Evolutionary conservation across 2,113 vertebrate genomes (phyloP).

Genomic region (Tapirus terrestris): DNA sequence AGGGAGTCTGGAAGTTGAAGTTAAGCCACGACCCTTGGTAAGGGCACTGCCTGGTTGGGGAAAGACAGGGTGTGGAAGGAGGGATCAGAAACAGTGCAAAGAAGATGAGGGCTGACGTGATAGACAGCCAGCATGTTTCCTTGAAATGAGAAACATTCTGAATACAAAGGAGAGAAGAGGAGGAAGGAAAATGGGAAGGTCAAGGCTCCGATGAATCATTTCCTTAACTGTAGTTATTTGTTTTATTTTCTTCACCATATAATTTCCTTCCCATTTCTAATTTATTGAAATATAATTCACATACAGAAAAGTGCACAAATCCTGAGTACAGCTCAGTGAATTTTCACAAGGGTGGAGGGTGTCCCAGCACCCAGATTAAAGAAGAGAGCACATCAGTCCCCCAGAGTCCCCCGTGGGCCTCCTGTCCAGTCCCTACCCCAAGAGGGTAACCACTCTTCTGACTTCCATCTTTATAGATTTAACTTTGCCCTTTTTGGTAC

Average conservation of each 20-base stretch:
- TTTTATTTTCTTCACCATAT: not conserved
- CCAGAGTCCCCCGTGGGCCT: too few relatives aligned
- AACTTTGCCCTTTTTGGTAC: not conserved
- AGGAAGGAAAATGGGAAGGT: not conserved
- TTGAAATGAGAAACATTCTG: not conserved
- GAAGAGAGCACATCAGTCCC: not conserved
- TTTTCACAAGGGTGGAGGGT: not conserved
- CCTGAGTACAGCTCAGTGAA: not conserved
- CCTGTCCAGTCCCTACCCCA: not conserved
- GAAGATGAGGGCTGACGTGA: not conserved
- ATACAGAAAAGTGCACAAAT: not conserved
- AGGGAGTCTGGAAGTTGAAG: not conserved
- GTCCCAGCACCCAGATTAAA: not conserved
- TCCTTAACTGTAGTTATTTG: not conserved
- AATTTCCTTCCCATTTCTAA: not conserved
- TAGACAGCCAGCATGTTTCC: not conserved
- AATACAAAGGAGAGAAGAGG: not conserved
- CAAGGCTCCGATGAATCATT: not conserved
- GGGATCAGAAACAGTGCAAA: not conserved
- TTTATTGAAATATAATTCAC: not conserved
- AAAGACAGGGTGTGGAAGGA: not conserved
- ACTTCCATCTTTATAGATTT: too few relatives aligned
- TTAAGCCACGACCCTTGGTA: not conserved
- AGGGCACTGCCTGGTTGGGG: not conserved
- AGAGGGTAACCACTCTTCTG: not conserved